A percentile compares a stretch with the other conserved stretches of the same genome.
Conservation (phyloP, 2,888 invertebrate species). For the Herminia tarsipennalis region DNA sequence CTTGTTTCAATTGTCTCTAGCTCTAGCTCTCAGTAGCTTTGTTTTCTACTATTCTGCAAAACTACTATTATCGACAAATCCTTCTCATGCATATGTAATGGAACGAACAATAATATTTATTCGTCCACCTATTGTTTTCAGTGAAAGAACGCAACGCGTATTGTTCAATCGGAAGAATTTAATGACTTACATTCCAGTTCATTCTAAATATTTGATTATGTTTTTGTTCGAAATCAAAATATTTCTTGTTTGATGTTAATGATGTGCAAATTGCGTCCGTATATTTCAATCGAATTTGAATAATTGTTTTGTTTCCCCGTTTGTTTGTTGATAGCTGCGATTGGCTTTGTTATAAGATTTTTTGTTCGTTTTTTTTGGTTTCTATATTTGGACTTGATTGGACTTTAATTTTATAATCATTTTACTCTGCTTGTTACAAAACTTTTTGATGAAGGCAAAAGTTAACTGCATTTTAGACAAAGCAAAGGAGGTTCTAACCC, state of each 20-base stretch:
- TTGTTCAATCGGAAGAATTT: slow-evolving; percentile 34
- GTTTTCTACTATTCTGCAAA: not conserved
- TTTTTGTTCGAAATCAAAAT: slow-evolving; percentile 33
- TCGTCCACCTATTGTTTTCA: slow-evolving; percentile 34
- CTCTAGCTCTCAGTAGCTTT: not conserved
- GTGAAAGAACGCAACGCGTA: slow-evolving; percentile 21
- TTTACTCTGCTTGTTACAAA: no score
- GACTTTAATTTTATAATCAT: not conserved
- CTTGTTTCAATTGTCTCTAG: not conserved
- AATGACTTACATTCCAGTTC: slow-evolving; percentile 32
- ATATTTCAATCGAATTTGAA: slow-evolving; percentile 34
- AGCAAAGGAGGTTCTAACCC: no score
- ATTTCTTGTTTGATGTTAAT: slow-evolving; percentile 37
- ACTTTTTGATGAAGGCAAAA: no score
- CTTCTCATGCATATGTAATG: slow-evolving; percentile 11
- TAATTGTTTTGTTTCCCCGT: slow-evolving; percentile 39
- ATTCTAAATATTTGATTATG: slow-evolving; percentile 34
- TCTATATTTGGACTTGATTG: slow-evolving; percentile 2
- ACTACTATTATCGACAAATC: slow-evolving; percentile 4
- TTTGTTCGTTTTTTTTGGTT: slow-evolving; percentile 1
- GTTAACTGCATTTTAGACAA: no score
- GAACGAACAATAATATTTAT: slow-evolving; percentile 33
- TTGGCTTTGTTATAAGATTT: slow-evolving; percentile 9
- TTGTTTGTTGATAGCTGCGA: slow-evolving; percentile 13
- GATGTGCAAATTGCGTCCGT: slow-evolving; percentile 38